Evolutionary conservation across 2,797 vertebrate species (phyloP).

Genomic region (Mastacembelus armatus): DNA sequence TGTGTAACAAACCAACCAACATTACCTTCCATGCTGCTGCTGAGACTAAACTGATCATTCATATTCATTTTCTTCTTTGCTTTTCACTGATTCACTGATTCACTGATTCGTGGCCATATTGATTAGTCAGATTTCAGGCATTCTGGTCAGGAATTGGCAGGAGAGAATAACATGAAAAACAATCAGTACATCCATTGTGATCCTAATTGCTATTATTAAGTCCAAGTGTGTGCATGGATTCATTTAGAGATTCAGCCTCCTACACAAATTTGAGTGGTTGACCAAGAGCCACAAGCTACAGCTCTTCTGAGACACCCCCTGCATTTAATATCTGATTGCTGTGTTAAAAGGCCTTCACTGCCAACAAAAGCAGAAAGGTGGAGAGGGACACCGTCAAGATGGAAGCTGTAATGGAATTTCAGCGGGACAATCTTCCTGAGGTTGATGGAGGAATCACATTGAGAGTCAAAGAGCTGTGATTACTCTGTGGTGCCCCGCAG

Average conservation of each 20-base stretch:
- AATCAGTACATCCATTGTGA: slow-evolving; percentile 33
- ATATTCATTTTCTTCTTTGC: too few relatives aligned
- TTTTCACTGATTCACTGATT: too few relatives aligned
- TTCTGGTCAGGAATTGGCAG: slow-evolving; percentile 21
- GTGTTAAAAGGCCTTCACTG: slow-evolving; percentile 74
- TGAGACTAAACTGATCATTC: not conserved
- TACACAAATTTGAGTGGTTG: slow-evolving; percentile 55
- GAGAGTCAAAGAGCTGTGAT: slow-evolving; percentile 73
- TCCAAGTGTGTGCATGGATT: slow-evolving; percentile 45
- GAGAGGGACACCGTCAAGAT: slow-evolving; percentile 65
- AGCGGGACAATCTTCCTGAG: slow-evolving; percentile 76
- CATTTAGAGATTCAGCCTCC: slow-evolving; percentile 42
- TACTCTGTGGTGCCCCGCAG: slow-evolving; percentile 64
- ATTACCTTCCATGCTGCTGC: too few relatives aligned
- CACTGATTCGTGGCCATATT: not conserved
- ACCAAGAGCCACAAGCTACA: slow-evolving; percentile 57
- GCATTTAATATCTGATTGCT: slow-evolving; percentile 66
- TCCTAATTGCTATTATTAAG: slow-evolving; percentile 48
- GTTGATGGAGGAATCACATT: slow-evolving; percentile 72
- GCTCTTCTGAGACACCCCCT: slow-evolving; percentile 59
- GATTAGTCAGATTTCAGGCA: slow-evolving; percentile 21
- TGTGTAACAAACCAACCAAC: too few relatives aligned
- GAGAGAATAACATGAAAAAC: slow-evolving; percentile 26
- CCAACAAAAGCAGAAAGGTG: slow-evolving; percentile 65
- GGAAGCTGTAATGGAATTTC: slow-evolving; percentile 80